Conservation (phyloP, 2,888 invertebrate species). For the Cataglyphis altisquamis region DNA sequence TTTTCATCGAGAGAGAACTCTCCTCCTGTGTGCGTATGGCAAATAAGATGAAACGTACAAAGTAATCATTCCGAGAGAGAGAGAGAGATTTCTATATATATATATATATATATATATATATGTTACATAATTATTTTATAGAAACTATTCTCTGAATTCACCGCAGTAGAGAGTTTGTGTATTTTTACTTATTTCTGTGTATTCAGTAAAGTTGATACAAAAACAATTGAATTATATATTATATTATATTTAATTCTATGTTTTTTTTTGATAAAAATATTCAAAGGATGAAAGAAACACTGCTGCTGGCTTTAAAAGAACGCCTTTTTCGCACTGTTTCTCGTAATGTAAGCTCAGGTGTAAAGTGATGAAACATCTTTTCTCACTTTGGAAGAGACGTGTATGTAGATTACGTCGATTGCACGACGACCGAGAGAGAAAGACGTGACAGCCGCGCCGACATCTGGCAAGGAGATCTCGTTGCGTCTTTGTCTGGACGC, state of each 20-base stretch:
- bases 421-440: not conserved
- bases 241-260: not conserved
- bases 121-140: constrained; percentile 6
- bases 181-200: not conserved
- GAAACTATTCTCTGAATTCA: not conserved
- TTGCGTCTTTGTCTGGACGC: constrained; percentile 33
- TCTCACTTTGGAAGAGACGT: constrained; percentile 3
- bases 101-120: not conserved
- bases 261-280: not conserved
- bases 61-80: not conserved
- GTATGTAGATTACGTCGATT: constrained; percentile 41
- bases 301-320: not conserved
- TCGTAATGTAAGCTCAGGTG: not conserved
- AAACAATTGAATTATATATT: too few species aligned
- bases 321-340: not conserved
- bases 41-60: not conserved
- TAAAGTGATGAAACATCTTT: constrained; percentile 36
- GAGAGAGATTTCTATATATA: not conserved
- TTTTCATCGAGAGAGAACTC: not conserved
- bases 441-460: constrained; percentile 34
- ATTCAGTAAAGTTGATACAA: not conserved
- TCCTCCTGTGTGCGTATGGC: not conserved
- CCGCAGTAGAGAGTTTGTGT: not conserved
- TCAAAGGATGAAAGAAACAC: not conserved
- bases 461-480: constrained; percentile 29